Evolutionary conservation across 2,888 invertebrate species (phyloP), one percentile per base, ranked within the genome.

Genomic region (Clanis bilineata): DNA sequence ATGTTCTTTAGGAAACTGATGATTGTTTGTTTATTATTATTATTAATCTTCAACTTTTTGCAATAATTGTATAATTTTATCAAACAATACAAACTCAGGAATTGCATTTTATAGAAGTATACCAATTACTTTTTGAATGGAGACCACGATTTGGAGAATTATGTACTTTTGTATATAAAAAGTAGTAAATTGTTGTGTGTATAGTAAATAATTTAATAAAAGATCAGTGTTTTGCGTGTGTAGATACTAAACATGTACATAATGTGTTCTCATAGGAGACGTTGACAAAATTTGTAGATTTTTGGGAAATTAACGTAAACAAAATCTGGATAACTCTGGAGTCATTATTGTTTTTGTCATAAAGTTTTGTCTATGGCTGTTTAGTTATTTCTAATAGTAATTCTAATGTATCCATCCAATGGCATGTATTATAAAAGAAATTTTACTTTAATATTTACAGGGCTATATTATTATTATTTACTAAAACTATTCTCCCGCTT

Each of bases 191-290:
- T 84, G 89, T 88, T 87, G 90, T 90, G 90, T 90, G 90, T 82
- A 90, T 91, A 91, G 88, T 78, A 76, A 61, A 78, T 85, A 81
- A 84, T 80, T 86, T 83, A 77, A 64, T 77, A 71, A 78, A 82
- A 77, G 79, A 75, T 88, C 85, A 78, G 85, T 88, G 90, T 90
- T 83, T 83, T 85, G 90, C 85, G 91, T 88, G 90, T 90, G 90
- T 91, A 90, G 90, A 90, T 90, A 90, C 75, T 83, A 85, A 28
- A 32, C 45, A 66, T 66, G 61, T 65, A 75, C 69, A 70, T 69
- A 66, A 66, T 66, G 63, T 45, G 55, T 59, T 59, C 44, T 38
- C 55, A 44, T 43, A 56, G 51, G 15, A 54, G 44, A 59, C 56
- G 32, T 55, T 58, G 59, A 56, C 36, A 39, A 47, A 62, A 36